Evolutionary conservation across 2,113 vertebrate genomes (phyloP).

Genomic region (Passer domesticus): DNA sequence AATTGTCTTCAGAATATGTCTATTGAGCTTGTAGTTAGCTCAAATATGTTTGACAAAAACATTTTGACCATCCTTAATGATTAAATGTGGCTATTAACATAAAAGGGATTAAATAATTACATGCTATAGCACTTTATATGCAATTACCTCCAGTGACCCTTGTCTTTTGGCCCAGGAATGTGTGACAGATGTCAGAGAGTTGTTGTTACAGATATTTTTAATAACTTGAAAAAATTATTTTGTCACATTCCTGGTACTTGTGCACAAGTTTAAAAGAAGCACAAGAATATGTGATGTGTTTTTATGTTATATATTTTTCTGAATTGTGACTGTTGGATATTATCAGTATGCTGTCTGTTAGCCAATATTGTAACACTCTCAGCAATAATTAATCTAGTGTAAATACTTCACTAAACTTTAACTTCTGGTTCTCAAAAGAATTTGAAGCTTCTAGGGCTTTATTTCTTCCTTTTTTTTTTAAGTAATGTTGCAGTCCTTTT

Average conservation of each 20-base stretch:
- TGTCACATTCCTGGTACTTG: neutral
- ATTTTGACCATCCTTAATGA: neutral
- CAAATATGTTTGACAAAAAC: neutral
- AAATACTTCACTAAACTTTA: neutral
- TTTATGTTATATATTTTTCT: neutral
- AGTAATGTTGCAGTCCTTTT: neutral
- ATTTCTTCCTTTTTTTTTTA: neutral
- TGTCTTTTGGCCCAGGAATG: neutral
- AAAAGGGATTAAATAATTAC: neutral
- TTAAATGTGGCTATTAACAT: neutral
- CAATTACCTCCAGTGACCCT: neutral
- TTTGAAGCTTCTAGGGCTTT: neutral
- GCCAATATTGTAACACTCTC: neutral
- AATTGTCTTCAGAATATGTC: neutral
- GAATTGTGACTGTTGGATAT: neutral
- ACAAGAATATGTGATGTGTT: neutral
- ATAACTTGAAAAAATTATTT: neutral
- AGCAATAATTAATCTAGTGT: neutral
- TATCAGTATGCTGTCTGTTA: neutral
- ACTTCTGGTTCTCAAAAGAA: neutral
- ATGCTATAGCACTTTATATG: neutral
- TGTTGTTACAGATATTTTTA: neutral
- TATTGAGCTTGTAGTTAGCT: neutral
- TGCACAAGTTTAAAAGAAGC: neutral
- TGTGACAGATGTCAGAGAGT: neutral